Conservation (phyloP, 2,113 vertebrate species). For the Oenanthe oenanthe region DNA sequence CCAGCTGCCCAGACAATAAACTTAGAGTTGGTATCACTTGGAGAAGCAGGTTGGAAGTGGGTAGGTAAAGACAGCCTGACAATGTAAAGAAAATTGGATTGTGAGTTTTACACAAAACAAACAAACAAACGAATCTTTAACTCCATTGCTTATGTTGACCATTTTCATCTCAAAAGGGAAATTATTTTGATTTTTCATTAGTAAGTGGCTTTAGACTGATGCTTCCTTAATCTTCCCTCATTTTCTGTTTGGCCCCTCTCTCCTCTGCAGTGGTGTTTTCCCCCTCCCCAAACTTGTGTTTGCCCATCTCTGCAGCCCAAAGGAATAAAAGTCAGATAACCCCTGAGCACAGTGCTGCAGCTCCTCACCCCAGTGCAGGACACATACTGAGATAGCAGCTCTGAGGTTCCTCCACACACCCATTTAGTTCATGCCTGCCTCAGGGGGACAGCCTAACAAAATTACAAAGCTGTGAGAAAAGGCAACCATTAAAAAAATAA, state of each 20-base stretch:
- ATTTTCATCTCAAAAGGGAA: neutral
- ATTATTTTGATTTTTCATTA: neutral
- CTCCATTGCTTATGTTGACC: neutral
- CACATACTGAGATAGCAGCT: rapidly evolving
- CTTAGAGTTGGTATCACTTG: too few relatives aligned
- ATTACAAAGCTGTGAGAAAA: neutral
- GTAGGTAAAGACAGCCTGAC: neutral
- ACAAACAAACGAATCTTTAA: neutral
- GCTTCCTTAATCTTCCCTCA: neutral
- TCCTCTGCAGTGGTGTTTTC: neutral
- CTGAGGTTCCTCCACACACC: neutral
- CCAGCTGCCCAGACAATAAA: neutral
- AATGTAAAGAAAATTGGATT: neutral
- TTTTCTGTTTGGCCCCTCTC: neutral
- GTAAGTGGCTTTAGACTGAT: neutral
- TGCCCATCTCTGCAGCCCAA: neutral
- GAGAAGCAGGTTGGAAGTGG: neutral
- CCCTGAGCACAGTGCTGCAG: neutral
- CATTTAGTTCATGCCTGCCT: neutral
- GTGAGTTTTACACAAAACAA: neutral
- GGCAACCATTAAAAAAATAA: neutral
- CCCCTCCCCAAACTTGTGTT: neutral
- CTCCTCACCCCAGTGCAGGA: neutral
- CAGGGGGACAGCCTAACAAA: neutral
- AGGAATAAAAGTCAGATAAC: neutral